Base-by-base conservation (phyloP, 2,113 vertebrate genomes). In the Saccopteryx leptura region DNA sequence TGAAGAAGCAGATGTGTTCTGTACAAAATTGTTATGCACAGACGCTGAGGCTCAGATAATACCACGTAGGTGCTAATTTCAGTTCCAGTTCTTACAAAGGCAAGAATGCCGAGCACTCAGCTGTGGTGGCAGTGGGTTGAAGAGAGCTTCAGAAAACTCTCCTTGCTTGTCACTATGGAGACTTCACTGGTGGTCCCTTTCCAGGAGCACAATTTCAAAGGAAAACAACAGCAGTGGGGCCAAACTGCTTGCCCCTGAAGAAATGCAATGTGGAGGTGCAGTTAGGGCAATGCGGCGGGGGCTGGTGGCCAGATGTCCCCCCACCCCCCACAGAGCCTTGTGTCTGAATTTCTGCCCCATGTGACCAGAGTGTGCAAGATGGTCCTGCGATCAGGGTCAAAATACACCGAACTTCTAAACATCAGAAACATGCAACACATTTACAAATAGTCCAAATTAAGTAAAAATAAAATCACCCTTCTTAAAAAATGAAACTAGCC, bases 201-300 rank as follows among this genome's bases (percentile, higher is more conserved):
- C 78, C 9, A 66, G 50, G 65, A 39, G 39, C 19, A 17, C 68
- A 39, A 5, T 5, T 58, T 39, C 78, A 88, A 50, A 33, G 61
- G 15, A 76, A 58, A n/a, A 54, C 6, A 0, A 68, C 31, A 13
- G 18, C 46, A 63, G 66, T 4, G 24, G 58, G 69, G 2, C 39
- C 0, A 1, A 68, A 52, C 5, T 13, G 76, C 94, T 39, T 2
- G 13, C 52, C 17, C 1, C 23, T 11, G 79, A 48, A n/a, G 69
- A 56, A 21, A 28, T 0, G 2, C 23, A 4, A 1, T 9, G 2
- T 2, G 60, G 74, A 33, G 68, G 68, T 1, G 0, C 21, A 15
- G 2, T 5, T 4, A 15, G 4, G 52, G 24, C 3, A 1, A 4
- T 0, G 3, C 50, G 66, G 58, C 4, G 1, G 46, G 4, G 50